phyloP scores from a whole-genome alignment of 1,140 invertebrate species.

The Sitobion miscanthi region DNA sequence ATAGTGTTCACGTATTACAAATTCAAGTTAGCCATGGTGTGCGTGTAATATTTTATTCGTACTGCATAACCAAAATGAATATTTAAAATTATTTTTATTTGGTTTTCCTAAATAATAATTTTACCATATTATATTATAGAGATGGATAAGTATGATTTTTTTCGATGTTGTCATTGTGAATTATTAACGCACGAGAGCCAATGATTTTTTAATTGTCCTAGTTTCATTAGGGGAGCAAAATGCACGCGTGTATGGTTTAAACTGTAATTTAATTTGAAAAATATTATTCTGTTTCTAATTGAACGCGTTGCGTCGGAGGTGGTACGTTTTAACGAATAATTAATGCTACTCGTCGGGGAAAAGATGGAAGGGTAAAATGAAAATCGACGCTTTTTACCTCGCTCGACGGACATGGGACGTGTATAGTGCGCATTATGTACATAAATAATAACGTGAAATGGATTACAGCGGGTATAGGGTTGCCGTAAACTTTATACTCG shows the following conservation, averaged over 20 bases:
- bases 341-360: not conserved
- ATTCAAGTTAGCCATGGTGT: not conserved
- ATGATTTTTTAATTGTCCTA: not conserved
- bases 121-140: not conserved
- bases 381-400: not conserved
- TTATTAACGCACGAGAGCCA: not conserved
- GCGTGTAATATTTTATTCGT: not conserved
- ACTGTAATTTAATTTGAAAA: not conserved
- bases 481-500: too few species aligned
- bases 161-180: not conserved
- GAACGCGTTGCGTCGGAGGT: not conserved
- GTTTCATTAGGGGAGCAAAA: not conserved
- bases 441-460: not conserved
- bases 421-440: not conserved
- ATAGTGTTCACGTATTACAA: not conserved
- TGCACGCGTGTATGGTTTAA: not conserved
- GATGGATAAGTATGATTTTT: not conserved
- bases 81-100: not conserved
- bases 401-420: not conserved
- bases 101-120: not conserved
- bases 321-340: not conserved
- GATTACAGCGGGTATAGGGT: not conserved
- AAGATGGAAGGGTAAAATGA: not conserved
- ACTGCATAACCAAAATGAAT: not conserved
- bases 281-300: conserved; percentile 2